Conservation (phyloP, 1,140 invertebrate species). For the Anthonomus grandis region DNA sequence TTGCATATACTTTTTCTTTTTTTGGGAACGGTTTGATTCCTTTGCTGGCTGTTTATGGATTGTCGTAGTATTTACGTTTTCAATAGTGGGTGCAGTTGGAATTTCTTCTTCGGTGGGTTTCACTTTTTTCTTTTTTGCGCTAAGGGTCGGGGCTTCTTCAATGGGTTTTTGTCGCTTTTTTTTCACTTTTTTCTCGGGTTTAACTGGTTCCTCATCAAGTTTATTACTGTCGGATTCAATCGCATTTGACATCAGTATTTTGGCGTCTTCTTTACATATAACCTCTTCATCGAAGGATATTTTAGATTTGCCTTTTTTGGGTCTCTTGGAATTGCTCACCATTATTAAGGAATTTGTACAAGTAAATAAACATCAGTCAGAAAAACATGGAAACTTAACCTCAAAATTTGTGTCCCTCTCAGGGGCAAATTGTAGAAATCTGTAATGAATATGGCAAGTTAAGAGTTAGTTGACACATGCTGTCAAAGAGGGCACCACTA, state of each 20-base stretch:
- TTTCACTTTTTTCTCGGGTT: conserved; percentile 4
- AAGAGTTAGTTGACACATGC: no score
- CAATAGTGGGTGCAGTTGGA: not conserved
- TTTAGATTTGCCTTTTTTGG: no score
- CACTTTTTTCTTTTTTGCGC: conserved; percentile 4
- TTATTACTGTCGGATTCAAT: conserved; percentile 4
- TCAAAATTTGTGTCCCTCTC: no score
- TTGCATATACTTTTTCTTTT: conserved; percentile 35
- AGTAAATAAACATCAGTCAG: no score
- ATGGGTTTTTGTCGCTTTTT: not conserved
- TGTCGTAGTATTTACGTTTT: conserved; percentile 2
- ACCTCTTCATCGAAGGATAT: conserved; percentile 33
- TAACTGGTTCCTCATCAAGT: not conserved
- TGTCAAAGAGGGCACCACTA: no score
- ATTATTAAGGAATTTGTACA: no score
- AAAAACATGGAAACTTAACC: no score
- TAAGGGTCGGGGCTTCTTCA: conserved; percentile 5
- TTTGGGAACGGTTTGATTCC: conserved; percentile 35
- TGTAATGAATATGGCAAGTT: no score
- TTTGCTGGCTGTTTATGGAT: conserved; percentile 25
- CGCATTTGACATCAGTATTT: conserved; percentile 9
- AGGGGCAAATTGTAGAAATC: no score
- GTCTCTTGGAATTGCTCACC: no score
- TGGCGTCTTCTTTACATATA: conserved; percentile 27
- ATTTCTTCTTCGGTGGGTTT: conserved; percentile 3